Evolutionary conservation across 1,140 invertebrate species (phyloP).

Genomic region (Brachionus sp.): DNA sequence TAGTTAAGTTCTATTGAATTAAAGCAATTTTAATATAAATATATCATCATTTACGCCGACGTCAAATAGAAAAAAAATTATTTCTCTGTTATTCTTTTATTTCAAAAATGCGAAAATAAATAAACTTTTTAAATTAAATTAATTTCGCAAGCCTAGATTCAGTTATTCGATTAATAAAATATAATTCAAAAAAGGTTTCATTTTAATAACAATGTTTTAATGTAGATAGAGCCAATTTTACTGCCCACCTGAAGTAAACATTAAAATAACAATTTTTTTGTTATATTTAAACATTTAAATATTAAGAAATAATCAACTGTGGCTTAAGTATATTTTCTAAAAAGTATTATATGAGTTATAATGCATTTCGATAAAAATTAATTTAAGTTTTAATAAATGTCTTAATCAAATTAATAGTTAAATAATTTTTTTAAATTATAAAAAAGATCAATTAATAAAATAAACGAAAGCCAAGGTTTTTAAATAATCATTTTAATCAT

Average conservation of each 20-base stretch:
- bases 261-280: background rate
- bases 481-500: too few species aligned
- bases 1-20: background rate
- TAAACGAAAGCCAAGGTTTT: too few species aligned
- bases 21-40: conserved; percentile 35
- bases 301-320: too few species aligned
- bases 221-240: background rate
- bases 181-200: background rate
- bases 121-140: conserved; percentile 38
- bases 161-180: background rate
- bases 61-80: conserved; percentile 31
- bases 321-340: too few species aligned
- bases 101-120: conserved; percentile 26
- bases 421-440: too few species aligned
- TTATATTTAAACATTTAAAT: background rate
- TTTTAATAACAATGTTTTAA: background rate
- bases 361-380: too few species aligned
- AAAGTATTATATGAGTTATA: too few species aligned
- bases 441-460: too few species aligned
- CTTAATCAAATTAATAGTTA: too few species aligned
- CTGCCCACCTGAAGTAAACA: background rate
- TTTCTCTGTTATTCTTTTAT: conserved; percentile 24
- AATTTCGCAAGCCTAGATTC: conserved; percentile 28
- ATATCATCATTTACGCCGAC: conserved; percentile 37
- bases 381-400: too few species aligned